A percentile compares a stretch with the other conserved stretches of the same genome.
Conservation (phyloP, 2,797 vertebrate genomes). For the Chromobotia macracanthus region DNA sequence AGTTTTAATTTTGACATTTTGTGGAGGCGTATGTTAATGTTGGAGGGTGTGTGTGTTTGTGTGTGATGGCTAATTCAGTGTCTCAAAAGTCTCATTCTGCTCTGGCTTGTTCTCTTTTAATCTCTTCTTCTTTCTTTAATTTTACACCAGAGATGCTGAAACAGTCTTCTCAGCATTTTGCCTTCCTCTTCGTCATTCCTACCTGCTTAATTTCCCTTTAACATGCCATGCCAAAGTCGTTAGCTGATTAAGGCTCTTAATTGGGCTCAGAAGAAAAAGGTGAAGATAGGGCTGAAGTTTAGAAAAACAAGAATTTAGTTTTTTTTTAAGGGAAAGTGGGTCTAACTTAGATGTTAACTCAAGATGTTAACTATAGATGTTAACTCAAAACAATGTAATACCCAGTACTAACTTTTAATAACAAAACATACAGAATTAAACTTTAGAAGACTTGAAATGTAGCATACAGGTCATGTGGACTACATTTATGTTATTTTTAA, state of each 20-base stretch:
- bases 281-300: constrained; percentile 62
- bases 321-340: constrained; percentile 7
- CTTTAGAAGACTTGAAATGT: no score
- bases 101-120: constrained; percentile 64
- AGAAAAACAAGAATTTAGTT: constrained; percentile 45
- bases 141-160: constrained; percentile 77
- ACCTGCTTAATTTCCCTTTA: constrained; percentile 81
- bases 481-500: no score
- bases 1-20: constrained; percentile 43
- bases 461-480: no score
- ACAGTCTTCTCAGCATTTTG: constrained; percentile 78
- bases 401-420: no score
- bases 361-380: constrained; percentile 9
- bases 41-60: constrained; percentile 31
- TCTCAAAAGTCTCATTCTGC: constrained; percentile 43
- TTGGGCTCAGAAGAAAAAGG: constrained; percentile 72
- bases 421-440: no score
- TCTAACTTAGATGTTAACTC: constrained; percentile 1
- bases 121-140: constrained; percentile 75
- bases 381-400: constrained; percentile 12
- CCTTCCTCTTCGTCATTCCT: constrained; percentile 72
- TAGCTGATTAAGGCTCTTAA: constrained; percentile 84
- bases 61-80: constrained; percentile 37
- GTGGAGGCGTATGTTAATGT: constrained; percentile 47
- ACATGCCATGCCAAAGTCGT: constrained; percentile 77